Conservation (phyloP, 2,113 vertebrate genomes). For the Otus sunia region DNA sequence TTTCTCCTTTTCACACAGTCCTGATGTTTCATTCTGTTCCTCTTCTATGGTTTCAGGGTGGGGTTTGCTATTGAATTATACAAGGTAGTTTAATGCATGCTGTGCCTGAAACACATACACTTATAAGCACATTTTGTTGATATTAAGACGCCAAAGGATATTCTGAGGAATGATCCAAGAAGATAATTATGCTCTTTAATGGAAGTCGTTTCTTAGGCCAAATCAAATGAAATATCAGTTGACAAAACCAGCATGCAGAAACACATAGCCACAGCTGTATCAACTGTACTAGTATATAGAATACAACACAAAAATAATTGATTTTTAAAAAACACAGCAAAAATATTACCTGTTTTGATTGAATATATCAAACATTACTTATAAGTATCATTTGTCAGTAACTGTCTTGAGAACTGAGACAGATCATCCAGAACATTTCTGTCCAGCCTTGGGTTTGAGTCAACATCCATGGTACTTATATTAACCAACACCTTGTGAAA, state of each 20-base stretch:
- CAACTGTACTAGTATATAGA: not conserved
- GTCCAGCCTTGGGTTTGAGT: not conserved
- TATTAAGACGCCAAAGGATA: not conserved
- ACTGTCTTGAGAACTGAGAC: not conserved
- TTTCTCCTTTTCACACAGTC: slow-evolving; percentile 51
- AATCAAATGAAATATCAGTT: not conserved
- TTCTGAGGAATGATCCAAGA: not conserved
- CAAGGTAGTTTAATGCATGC: slow-evolving; percentile 51
- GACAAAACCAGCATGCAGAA: not conserved
- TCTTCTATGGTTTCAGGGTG: slow-evolving; percentile 79
- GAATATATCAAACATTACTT: not conserved
- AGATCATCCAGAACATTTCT: not conserved
- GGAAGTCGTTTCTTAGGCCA: not conserved
- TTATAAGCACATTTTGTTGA: not conserved
- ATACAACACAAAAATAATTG: not conserved
- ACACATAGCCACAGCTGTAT: not conserved
- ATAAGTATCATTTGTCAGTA: not conserved
- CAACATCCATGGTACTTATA: not conserved
- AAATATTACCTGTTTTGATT: not conserved
- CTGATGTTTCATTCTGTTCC: slow-evolving; percentile 70
- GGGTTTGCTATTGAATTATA: slow-evolving; percentile 76
- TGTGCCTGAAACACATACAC: not conserved
- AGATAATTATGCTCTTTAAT: not conserved
- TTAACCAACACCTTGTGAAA: not conserved
- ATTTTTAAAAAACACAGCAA: not conserved